A percentile compares a stretch with the other conserved stretches of the same genome.
phyloP scores from a whole-genome alignment of 1,140 invertebrate species.

The Globodera rostochiensis region DNA sequence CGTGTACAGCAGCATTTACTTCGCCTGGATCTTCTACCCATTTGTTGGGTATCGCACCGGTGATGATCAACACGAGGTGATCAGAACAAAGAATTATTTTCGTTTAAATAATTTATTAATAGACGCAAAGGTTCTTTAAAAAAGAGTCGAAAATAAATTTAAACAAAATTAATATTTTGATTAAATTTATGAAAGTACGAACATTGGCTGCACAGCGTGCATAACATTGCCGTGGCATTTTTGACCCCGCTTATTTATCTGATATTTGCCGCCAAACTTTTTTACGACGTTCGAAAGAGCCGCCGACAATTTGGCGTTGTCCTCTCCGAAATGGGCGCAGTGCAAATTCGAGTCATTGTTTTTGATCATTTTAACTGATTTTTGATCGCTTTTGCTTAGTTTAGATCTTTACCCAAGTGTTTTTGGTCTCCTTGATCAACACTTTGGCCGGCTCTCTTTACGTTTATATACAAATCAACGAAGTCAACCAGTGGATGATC shows the following conservation, averaged over 20 bases:
- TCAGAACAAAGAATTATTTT: neutral
- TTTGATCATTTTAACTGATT: no score
- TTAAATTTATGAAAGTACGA: neutral
- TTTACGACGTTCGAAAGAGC: neutral
- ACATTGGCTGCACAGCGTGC: neutral
- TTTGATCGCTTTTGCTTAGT: neutral
- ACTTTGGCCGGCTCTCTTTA: conserved; percentile 17
- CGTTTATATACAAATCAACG: conserved; percentile 26
- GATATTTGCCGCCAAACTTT: neutral
- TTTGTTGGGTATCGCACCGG: conserved; percentile 23
- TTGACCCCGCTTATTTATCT: conserved; percentile 1
- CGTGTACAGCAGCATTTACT: conserved; percentile 23
- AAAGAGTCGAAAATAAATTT: no score
- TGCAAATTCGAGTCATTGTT: no score
- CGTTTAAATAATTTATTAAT: no score
- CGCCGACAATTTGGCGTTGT: neutral
- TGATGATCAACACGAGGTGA: neutral
- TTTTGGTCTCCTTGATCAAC: conserved; percentile 29
- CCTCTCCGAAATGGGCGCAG: neutral
- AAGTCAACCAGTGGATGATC: conserved; percentile 20
- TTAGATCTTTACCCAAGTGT: conserved; percentile 36
- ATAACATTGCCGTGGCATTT: neutral
- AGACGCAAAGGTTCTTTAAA: no score
- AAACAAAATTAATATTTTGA: no score
- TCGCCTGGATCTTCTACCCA: conserved; percentile 35